Evolutionary conservation across 2,113 vertebrate species (phyloP).

Genomic region (Octodon degus): DNA sequence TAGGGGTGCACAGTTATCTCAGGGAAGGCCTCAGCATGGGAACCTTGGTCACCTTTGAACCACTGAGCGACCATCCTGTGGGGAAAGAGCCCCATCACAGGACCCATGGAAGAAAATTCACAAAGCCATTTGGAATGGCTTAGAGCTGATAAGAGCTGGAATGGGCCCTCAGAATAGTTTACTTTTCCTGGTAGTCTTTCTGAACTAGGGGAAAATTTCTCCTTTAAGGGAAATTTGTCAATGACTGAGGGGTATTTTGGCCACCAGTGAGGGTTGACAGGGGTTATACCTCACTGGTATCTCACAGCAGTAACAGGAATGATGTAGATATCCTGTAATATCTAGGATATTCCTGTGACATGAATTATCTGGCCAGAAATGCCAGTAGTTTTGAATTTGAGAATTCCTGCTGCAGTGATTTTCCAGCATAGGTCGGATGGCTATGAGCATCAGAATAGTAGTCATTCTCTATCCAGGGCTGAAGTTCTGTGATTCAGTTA

Average conservation of each 20-base stretch:
- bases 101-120: neutral
- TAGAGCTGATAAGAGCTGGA: neutral
- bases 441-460: neutral
- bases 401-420: neutral
- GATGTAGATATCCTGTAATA: no score
- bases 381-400: rapidly evolving
- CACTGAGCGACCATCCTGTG: neutral
- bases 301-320: neutral
- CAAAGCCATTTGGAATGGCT: neutral
- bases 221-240: neutral
- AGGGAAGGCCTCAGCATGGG: neutral
- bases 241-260: neutral
- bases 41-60: neutral
- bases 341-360: no score
- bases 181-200: neutral
- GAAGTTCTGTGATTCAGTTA: neutral
- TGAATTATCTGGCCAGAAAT: neutral
- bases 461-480: neutral
- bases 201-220: neutral
- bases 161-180: neutral
- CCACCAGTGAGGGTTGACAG: rapidly evolving
- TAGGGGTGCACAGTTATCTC: neutral
- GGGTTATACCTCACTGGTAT: neutral
- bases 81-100: neutral
- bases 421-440: neutral